Base-by-base conservation (phyloP, 2,888 invertebrate genomes). In the Chironomus tentans region DNA sequence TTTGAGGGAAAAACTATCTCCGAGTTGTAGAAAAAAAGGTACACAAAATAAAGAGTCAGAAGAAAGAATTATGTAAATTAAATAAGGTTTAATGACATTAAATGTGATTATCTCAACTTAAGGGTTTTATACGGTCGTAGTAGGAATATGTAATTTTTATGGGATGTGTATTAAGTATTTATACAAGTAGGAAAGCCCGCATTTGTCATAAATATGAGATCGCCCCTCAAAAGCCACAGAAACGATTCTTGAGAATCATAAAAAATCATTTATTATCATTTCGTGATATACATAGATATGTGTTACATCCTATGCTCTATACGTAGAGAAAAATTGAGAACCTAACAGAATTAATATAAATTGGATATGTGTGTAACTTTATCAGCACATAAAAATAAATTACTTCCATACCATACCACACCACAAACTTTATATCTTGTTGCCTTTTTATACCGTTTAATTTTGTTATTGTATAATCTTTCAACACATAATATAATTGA, bases 191-290 rank as follows among this genome's bases (percentile, higher is more conserved):
- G 56, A 18, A n/a, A 38, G 48, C 70, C 70, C 70, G 70, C 70
- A 70, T 70, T 46, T 21, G 48, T 70, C 70, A 70, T 70, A 70
- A 70, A 70, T 38, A 2, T 10, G 38, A 38, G 38, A 38, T 38
- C 38, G 38, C 38, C 38, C 38, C 38, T 38, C 38, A 18, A 22
- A 65, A 13, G 65, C 21, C 22, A 65, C 13, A 65, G 18, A 65
- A 65, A 18, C 48, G 46, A 47, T 38, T 38, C 38, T 38, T 38
- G 38, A 21, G 47, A 70, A 46, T 70, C 70, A 48, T 70, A 70
- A 70, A 70, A 70, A 70, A 70, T 70, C 70, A 70, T 70, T 70
- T 70, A 70, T 70, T 70, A 70, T 70, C 70, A 70, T 70, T 15
- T 38, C 13, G n/a, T 24, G 46, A 18, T 70, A 15, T 46, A 46